Percentiles rank a stretch among this genome's conserved stretches.
Conservation (phyloP, 2,797 vertebrate genomes). For the Sarcoramphus papa region DNA sequence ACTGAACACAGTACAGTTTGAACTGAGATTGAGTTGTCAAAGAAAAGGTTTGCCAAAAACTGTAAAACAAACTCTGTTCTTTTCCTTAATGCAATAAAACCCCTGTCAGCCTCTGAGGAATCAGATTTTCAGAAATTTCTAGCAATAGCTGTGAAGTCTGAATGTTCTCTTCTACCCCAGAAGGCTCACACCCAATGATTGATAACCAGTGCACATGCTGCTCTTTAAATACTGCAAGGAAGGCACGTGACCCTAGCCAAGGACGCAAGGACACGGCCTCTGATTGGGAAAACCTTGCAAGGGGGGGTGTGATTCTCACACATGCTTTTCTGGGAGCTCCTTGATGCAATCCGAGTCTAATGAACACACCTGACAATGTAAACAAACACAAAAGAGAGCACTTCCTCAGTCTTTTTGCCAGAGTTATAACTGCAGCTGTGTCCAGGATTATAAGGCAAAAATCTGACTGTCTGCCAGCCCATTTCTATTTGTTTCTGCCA, state of each 20-base stretch:
- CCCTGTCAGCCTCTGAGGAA: neutral
- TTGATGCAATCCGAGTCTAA: constrained; percentile 14
- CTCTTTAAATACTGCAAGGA: neutral
- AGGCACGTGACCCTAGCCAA: neutral
- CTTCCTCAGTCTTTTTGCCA: neutral
- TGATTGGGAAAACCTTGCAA: neutral
- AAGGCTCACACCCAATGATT: neutral
- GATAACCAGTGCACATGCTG: neutral
- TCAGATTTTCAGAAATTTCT: neutral
- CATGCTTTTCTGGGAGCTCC: constrained; percentile 4
- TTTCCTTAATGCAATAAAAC: neutral
- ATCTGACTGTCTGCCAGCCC: neutral
- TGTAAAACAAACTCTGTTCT: neutral
- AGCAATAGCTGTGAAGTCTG: neutral
- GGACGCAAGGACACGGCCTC: neutral
- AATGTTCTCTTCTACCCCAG: neutral
- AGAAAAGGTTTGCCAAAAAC: neutral
- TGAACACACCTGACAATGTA: neutral
- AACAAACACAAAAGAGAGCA: neutral
- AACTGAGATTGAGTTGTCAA: neutral
- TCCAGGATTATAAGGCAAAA: neutral
- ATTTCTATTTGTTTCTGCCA: neutral
- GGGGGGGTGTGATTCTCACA: constrained; percentile 2
- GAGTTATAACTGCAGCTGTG: neutral
- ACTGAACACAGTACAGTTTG: neutral